phyloP scores from a whole-genome alignment of 2,797 vertebrate genomes.

The Rhinatrema bivittatum region DNA sequence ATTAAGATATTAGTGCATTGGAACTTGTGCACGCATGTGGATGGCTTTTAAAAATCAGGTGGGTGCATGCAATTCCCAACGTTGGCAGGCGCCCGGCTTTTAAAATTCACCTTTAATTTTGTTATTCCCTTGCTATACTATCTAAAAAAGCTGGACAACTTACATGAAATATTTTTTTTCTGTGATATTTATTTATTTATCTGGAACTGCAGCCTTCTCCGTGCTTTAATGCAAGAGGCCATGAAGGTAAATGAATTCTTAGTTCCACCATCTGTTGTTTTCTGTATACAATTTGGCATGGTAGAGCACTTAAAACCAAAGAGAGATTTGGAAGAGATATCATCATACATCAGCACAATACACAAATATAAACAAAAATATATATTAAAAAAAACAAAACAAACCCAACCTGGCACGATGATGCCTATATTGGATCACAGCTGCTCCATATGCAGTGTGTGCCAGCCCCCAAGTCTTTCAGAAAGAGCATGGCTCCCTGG shows the following conservation, averaged over 20 bases:
- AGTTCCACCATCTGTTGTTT: constrained; percentile 5
- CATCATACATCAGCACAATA: not conserved
- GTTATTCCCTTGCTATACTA: too few relatives aligned
- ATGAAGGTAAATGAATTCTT: constrained; percentile 2
- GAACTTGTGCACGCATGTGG: too few relatives aligned
- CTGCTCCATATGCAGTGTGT: not conserved
- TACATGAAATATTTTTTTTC: too few relatives aligned
- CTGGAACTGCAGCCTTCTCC: too few relatives aligned
- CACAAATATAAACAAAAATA: constrained; percentile 6
- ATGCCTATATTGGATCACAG: not conserved
- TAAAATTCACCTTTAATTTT: too few relatives aligned
- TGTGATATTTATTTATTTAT: too few relatives aligned
- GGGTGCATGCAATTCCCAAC: too few relatives aligned
- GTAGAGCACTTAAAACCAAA: not conserved
- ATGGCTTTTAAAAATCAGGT: too few relatives aligned
- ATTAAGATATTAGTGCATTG: too few relatives aligned
- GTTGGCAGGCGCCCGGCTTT: too few relatives aligned
- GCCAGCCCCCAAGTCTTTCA: constrained; percentile 1
- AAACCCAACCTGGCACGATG: constrained; percentile 4
- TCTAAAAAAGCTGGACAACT: too few relatives aligned
- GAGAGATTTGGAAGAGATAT: not conserved
- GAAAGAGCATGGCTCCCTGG: not conserved
- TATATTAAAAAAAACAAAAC: constrained; percentile 6
- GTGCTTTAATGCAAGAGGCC: too few relatives aligned
- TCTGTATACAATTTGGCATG: not conserved